Conservation (phyloP, 1,140 invertebrate genomes). For the Drosophila ironensis region DNA sequence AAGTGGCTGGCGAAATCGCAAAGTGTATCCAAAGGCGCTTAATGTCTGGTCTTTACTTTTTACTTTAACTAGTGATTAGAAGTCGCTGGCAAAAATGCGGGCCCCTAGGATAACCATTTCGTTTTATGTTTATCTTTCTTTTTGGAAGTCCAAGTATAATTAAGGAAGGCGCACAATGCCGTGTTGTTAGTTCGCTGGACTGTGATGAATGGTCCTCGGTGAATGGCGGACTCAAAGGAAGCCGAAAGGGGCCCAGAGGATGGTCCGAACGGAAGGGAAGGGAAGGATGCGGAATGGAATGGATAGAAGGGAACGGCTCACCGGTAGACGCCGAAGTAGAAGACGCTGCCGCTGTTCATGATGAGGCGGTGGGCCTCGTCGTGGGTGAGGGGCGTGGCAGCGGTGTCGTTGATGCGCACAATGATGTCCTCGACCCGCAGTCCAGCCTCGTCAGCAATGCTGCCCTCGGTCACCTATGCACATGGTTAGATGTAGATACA, state of each 20-base stretch:
- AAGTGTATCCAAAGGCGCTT: too few species aligned
- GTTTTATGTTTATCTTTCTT: too few species aligned
- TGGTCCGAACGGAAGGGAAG: too few species aligned
- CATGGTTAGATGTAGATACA: conserved; percentile 24
- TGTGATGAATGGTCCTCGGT: conserved; percentile 46
- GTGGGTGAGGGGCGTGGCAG: conserved; percentile 87
- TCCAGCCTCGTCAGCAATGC: conserved; percentile 91
- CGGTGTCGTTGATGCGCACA: conserved; percentile 88
- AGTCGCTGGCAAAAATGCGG: too few species aligned
- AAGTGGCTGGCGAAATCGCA: too few species aligned
- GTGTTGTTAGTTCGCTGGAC: conserved; percentile 25
- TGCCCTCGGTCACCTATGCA: conserved; percentile 88
- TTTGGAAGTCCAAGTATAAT: too few species aligned
- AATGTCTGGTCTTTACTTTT: too few species aligned
- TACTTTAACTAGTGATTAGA: too few species aligned
- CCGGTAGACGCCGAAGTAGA: conserved; percentile 86
- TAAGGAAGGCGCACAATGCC: conserved; percentile 4
- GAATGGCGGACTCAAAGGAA: not conserved
- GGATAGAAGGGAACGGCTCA: conserved; percentile 39
- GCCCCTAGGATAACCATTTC: too few species aligned
- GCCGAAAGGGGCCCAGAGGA: not conserved
- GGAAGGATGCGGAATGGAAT: not conserved
- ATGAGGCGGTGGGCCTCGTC: conserved; percentile 91
- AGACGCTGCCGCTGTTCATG: conserved; percentile 87
- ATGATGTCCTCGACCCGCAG: conserved; percentile 91